Percentiles rank a stretch among this genome's conserved stretches.
Evolutionary conservation across 2,113 vertebrate genomes (phyloP).

Genomic region (Oriolus oriolus): DNA sequence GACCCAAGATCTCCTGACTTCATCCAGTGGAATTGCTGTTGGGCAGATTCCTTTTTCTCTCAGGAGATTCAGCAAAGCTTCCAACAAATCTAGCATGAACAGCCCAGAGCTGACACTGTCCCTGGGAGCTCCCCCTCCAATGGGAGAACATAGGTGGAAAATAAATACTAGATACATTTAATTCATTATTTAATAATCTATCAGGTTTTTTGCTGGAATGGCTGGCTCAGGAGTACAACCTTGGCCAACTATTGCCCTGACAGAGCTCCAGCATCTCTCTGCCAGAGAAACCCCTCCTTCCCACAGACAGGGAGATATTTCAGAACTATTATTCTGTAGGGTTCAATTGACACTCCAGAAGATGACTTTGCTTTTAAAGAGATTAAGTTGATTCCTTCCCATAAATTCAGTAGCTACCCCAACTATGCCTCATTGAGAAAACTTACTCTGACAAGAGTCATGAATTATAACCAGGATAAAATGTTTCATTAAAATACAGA

Average conservation of each 20-base stretch:
- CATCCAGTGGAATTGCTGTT: background rate
- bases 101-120: background rate
- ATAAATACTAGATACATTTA: background rate
- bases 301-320: background rate
- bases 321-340: background rate
- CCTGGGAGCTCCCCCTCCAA: background rate
- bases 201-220: background rate
- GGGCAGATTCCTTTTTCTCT: background rate
- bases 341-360: background rate
- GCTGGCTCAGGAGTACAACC: background rate
- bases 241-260: background rate
- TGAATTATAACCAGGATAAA: constrained; percentile 37
- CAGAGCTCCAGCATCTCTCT: background rate
- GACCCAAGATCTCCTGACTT: background rate
- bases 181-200: background rate
- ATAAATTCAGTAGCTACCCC: constrained; percentile 17
- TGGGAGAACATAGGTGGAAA: background rate
- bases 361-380: background rate
- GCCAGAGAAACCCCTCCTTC: background rate
- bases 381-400: constrained; percentile 5
- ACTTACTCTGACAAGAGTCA: background rate
- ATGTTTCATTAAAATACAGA: constrained; percentile 52
- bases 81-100: background rate
- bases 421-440: constrained; percentile 3
- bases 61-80: background rate